These are phyloP conservation scores for Bombus cullumanus DNA, from an alignment of 1,140 invertebrate genomes.

Conservation along the genomic window DNA sequence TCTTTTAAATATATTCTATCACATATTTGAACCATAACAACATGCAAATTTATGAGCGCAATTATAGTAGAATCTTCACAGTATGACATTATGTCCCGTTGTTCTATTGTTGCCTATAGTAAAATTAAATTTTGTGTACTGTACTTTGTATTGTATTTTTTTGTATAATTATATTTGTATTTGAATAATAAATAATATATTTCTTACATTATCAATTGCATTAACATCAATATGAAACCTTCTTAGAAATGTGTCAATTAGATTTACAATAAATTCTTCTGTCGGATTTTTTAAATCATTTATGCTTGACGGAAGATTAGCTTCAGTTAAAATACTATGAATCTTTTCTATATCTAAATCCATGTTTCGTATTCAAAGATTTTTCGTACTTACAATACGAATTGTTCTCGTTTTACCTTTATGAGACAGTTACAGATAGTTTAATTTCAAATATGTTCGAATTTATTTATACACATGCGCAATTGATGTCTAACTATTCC, in stretches of 20 bases:
- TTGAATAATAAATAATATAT: not conserved
- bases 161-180: not conserved
- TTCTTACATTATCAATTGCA: slow-evolving; percentile 58
- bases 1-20: slow-evolving; percentile 70
- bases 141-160: not conserved
- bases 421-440: not conserved
- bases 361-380: slow-evolving; percentile 16
- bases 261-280: slow-evolving; percentile 64
- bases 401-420: not conserved
- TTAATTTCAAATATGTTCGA: slow-evolving; percentile 10
- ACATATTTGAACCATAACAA: slow-evolving; percentile 62
- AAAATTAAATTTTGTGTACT: slow-evolving; percentile 1
- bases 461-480: slow-evolving; percentile 14
- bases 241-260: slow-evolving; percentile 66
- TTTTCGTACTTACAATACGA: not conserved
- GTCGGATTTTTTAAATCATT: slow-evolving; percentile 70
- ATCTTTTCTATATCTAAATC: slow-evolving; percentile 57
- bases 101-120: slow-evolving; percentile 65
- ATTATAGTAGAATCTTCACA: slow-evolving; percentile 61
- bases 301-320: slow-evolving; percentile 63
- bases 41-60: slow-evolving; percentile 66
- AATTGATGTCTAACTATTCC: not conserved
- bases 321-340: slow-evolving; percentile 60
- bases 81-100: slow-evolving; percentile 53
- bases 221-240: slow-evolving; percentile 60